Percentiles rank a stretch among this genome's conserved stretches.
phyloP scores from a whole-genome alignment of 2,797 vertebrate species.

The Philypnodon macrostomus region DNA sequence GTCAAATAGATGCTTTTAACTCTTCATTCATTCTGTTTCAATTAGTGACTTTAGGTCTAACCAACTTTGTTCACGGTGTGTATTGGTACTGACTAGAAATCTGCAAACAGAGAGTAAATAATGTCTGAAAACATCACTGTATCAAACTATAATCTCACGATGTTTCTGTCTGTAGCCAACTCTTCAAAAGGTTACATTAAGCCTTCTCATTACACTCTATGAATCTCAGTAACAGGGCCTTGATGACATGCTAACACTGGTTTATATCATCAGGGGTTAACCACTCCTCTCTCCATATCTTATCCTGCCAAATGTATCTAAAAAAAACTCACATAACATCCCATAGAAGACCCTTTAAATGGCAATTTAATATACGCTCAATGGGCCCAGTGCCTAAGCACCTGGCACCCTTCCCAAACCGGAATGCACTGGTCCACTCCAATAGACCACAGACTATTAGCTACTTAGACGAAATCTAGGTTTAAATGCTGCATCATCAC shows the following conservation, averaged over 20 bases:
- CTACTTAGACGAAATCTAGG: constrained; percentile 27
- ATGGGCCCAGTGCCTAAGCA: constrained; percentile 36
- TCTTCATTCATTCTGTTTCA: too few relatives aligned
- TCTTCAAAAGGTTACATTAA: constrained; percentile 25
- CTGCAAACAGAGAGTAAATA: too few relatives aligned
- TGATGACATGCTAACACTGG: constrained; percentile 13
- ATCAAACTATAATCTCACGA: too few relatives aligned
- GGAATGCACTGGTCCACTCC: constrained; percentile 40
- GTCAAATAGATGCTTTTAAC: too few relatives aligned
- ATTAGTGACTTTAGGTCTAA: too few relatives aligned
- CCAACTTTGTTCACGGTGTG: too few relatives aligned
- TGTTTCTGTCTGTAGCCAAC: too few relatives aligned
- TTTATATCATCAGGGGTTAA: constrained; percentile 17
- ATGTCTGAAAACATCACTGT: too few relatives aligned
- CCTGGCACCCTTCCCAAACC: constrained; percentile 41
- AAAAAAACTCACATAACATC: constrained; percentile 50
- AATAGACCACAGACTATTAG: constrained; percentile 45
- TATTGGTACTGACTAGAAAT: too few relatives aligned
- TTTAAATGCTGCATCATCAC: constrained; percentile 30
- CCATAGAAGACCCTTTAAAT: constrained; percentile 47
- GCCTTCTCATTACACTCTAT: constrained; percentile 12
- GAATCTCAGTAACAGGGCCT: constrained; percentile 12
- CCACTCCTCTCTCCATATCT: constrained; percentile 12
- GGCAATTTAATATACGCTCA: constrained; percentile 52
- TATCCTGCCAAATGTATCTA: constrained; percentile 30